Conservation (phyloP, 2,888 invertebrate species). For the Pristionchus fissidentatus region DNA sequence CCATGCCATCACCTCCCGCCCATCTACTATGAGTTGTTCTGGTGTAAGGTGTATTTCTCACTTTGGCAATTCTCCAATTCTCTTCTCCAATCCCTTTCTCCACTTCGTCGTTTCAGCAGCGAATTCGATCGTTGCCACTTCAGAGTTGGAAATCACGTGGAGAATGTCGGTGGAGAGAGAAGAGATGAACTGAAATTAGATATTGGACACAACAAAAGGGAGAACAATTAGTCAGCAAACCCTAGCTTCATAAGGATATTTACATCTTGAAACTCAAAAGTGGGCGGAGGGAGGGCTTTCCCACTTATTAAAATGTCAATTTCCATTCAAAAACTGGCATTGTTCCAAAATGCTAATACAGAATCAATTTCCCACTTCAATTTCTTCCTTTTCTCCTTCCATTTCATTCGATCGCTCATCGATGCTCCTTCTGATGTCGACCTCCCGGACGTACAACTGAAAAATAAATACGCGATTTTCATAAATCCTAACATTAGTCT, state of each 20-base stretch:
- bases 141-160: not conserved
- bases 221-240: not conserved
- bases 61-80: conserved; percentile 14
- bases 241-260: not conserved
- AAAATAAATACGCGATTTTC: not conserved
- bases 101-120: not conserved
- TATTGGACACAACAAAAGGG: not conserved
- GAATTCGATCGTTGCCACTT: not conserved
- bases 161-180: not conserved
- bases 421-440: not conserved
- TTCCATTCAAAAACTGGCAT: no score
- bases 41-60: no score
- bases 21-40: no score
- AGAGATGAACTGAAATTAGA: not conserved
- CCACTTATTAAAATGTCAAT: no score
- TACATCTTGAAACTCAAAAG: no score
- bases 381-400: conserved; percentile 16
- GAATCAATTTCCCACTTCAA: not conserved
- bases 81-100: conserved; percentile 6
- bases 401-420: not conserved
- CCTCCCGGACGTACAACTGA: conserved; percentile 18
- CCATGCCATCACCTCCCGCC: no score
- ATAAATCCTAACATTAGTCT: not conserved
- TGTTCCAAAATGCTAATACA: no score
- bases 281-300: no score